phyloP scores from a whole-genome alignment of 2,888 invertebrate genomes.

The Hydropsyche betteni region DNA sequence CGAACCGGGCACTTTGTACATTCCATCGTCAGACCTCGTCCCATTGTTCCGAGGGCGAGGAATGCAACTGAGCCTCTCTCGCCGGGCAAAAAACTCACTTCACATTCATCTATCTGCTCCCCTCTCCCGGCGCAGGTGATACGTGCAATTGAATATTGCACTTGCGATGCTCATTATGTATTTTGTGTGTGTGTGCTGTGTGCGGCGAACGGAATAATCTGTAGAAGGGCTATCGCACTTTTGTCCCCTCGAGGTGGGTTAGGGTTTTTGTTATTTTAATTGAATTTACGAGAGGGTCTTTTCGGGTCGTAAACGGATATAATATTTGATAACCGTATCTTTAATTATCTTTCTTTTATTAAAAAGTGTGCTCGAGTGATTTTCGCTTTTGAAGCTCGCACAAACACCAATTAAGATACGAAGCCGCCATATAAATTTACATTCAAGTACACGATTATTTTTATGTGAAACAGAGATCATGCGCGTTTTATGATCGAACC shows the following conservation, averaged over 20 bases:
- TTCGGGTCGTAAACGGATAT: conserved; percentile 9
- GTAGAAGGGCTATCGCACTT: no score
- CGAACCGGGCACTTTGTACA: conserved; percentile 40
- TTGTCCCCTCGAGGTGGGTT: no score
- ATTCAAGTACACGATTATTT: conserved; percentile 13
- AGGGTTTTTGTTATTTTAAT: background rate
- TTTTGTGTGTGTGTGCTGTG: background rate
- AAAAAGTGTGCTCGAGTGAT: conserved; percentile 27
- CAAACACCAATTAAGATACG: conserved; percentile 39
- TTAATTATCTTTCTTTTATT: conserved; percentile 28
- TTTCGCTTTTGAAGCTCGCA: conserved; percentile 18
- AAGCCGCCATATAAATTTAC: conserved; percentile 37
- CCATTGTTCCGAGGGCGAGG: conserved; percentile 43
- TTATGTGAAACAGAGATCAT: conserved; percentile 9
- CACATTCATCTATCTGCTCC: conserved; percentile 42
- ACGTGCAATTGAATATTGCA: conserved; percentile 28
- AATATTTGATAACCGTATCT: conserved; percentile 25
- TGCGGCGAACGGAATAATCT: no score
- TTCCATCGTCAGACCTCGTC: conserved; percentile 36
- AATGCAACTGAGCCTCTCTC: conserved; percentile 42
- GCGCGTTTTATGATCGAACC: conserved; percentile 6
- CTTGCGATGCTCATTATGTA: background rate
- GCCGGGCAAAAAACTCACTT: conserved; percentile 36
- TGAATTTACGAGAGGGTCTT: conserved; percentile 4
- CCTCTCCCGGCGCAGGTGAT: conserved; percentile 27